Percentiles rank a stretch among this genome's conserved stretches.
Evolutionary conservation across 2,888 invertebrate species (phyloP).

Genomic region (Lysandra bellargus): DNA sequence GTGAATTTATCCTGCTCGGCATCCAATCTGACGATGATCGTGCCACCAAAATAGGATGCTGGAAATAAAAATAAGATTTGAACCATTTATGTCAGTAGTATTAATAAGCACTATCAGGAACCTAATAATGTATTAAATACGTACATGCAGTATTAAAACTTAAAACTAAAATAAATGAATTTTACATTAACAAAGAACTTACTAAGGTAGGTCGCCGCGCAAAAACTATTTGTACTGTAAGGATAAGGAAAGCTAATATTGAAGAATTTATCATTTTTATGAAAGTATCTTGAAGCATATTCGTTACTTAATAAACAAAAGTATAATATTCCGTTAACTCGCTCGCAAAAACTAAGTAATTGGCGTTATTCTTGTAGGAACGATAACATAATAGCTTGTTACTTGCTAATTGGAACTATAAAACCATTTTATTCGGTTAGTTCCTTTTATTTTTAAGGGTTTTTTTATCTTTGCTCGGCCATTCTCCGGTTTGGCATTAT

Average conservation of each 20-base stretch:
- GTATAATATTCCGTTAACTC: not conserved
- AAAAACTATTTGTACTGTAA: not conserved
- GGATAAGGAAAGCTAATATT: not conserved
- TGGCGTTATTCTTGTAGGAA: not conserved
- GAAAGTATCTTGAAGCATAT: not conserved
- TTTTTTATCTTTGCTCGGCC: no score
- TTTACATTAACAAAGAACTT: not conserved
- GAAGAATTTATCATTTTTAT: not conserved
- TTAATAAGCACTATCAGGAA: no score
- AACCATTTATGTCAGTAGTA: no score
- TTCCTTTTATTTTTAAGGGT: no score
- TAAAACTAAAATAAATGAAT: not conserved
- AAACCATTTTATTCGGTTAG: not conserved
- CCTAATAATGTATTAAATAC: no score
- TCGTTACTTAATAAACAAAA: not conserved
- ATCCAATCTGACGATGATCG: conserved; percentile 74
- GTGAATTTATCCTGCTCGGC: conserved; percentile 72
- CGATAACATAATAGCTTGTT: not conserved
- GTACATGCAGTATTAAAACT: not conserved
- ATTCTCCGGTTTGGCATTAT: no score
- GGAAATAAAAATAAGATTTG: not conserved
- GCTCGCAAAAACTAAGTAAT: not conserved
- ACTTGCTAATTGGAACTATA: not conserved
- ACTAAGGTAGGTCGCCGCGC: conserved; percentile 19
- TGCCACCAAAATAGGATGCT: conserved; percentile 72